Percentiles rank a stretch among this genome's conserved stretches.
phyloP scores from a whole-genome alignment of 2,888 invertebrate species.

The Ischnura elegans region DNA sequence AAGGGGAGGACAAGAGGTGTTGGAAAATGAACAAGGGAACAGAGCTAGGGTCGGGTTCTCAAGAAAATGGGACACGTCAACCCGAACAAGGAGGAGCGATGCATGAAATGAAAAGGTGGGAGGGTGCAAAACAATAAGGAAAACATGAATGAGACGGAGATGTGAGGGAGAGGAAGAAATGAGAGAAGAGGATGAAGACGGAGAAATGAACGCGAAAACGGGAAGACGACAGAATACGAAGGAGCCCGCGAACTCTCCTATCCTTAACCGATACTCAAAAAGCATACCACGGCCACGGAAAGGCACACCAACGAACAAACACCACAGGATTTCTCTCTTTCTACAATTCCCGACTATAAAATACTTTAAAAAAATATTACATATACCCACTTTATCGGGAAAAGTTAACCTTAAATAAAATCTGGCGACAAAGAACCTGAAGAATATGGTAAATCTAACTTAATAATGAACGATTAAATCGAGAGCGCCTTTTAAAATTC shows the following conservation, averaged over 20 bases:
- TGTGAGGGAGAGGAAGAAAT: not conserved
- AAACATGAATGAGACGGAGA: not conserved
- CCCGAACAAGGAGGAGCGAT: not conserved
- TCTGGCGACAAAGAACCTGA: too few species aligned
- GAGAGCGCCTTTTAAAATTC: too few species aligned
- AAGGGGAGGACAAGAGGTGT: not conserved
- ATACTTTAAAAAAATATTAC: too few species aligned
- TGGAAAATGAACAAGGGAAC: not conserved
- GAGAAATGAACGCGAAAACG: not conserved
- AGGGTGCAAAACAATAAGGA: not conserved
- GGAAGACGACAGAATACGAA: not conserved
- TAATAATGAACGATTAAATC: too few species aligned
- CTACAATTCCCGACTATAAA: too few species aligned
- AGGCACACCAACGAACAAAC: not conserved
- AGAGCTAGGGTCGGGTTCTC: not conserved
- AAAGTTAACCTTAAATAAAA: too few species aligned
- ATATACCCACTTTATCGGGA: too few species aligned
- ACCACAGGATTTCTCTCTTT: too few species aligned
- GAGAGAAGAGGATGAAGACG: not conserved
- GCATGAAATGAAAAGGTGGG: not conserved
- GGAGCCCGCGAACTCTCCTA: not conserved
- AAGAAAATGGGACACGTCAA: not conserved
- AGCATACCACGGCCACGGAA: not conserved
- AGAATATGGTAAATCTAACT: too few species aligned
- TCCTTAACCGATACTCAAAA: not conserved